Conservation (phyloP, 1,140 invertebrate species). For the Magallana ariakensis region DNA sequence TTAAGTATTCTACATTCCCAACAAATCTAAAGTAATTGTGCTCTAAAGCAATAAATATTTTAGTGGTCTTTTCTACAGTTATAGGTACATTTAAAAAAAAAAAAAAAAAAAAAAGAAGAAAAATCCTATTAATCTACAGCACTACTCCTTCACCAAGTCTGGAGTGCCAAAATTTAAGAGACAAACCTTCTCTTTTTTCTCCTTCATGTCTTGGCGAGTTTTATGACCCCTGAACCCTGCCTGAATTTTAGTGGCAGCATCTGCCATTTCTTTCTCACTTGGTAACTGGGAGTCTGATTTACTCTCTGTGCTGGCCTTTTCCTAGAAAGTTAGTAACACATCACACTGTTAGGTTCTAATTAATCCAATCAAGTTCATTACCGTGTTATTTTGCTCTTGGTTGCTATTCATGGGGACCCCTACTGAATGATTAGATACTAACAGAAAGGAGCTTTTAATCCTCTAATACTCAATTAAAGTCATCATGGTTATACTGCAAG, state of each 20-base stretch:
- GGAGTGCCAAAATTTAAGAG: background rate
- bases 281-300: constrained; percentile 21
- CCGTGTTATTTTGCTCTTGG: no score
- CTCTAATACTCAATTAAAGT: no score
- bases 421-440: no score
- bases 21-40: no score
- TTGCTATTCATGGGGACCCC: no score
- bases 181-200: constrained; percentile 15
- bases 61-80: background rate
- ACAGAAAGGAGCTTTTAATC: no score
- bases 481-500: no score
- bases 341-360: background rate
- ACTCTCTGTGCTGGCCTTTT: constrained; percentile 54
- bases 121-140: background rate
- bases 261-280: constrained; percentile 75
- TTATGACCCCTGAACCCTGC: constrained; percentile 86
- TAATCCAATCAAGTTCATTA: no score
- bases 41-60: no score
- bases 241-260: constrained; percentile 84
- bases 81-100: background rate
- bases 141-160: background rate
- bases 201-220: constrained; percentile 82
- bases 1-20: no score
- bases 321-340: constrained; percentile 30
- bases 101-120: background rate